Evolutionary conservation across 2,113 vertebrate species (phyloP), one percentile per base, ranked within the genome.

Genomic region (Crotophaga sulcirostris): DNA sequence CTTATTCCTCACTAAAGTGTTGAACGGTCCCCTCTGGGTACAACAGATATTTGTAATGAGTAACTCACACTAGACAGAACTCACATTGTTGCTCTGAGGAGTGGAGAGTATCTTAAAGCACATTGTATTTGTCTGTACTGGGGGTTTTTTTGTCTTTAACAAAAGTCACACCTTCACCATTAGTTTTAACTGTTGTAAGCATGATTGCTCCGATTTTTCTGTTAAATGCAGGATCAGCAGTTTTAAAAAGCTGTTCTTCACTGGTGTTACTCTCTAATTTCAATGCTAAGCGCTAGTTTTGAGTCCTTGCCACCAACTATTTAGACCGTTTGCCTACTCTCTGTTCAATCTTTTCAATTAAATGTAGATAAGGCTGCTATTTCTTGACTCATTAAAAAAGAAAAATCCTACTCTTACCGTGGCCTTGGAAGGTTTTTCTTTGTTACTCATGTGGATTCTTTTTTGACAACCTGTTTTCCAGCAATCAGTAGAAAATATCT

Each of bases 41-140:
- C 18, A 14, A 25, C n/a, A 36, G 28, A 1, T 56, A 11, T 26
- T 64, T 33, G 38, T 64, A 17, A 10, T 15, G 10, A 47, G 42
- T 38, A 56, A 21, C 49, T 79, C 4, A 0, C 8, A 2, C 45
- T 8, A 33, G 28, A 73, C n/a, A 42, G 40, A 42, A 42, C 13
- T 5, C 28, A 10, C 0, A 4, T 1, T 25, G 38, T 45, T 64
- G 10, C 34, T 25, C 55, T 18, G 33, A 72, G 78, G 33, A 51
- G 67, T 1, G 20, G 6, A 6, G 4, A 14, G 21, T 38, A 40
- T 23, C 28, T 49, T 77, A 12, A 84, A 91, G 21, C 24, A 18
- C 33, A 7, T 16, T 44, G 6, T 15, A 2, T 67, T 73, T 91
- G 6, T 76, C n/a, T 89, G 33, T 8, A 2, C 9, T 21, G 16